These are phyloP conservation scores for Eurystomus glaucurus DNA, from an alignment of 2,797 vertebrate species.

Conservation along the genomic window DNA sequence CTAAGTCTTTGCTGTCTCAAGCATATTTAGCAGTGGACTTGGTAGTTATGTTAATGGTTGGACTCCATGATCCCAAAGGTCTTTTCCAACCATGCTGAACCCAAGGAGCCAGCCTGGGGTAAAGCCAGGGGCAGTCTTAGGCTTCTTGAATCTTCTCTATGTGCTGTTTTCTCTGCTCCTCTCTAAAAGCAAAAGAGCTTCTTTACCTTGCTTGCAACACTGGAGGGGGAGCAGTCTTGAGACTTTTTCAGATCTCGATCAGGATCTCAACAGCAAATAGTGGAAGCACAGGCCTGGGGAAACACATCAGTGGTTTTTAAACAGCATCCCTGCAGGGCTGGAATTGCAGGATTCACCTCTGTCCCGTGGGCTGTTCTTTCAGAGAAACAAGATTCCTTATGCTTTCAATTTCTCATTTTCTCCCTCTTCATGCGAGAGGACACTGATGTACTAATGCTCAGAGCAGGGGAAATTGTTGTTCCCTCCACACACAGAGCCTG, in stretches of 20 bases:
- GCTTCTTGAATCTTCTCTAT: neutral
- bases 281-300: neutral
- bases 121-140: neutral
- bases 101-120: neutral
- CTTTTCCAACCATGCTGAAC: neutral
- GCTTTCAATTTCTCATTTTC: constrained; percentile 20
- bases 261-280: neutral
- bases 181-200: neutral
- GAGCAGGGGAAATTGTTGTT: neutral
- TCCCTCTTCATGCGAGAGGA: neutral
- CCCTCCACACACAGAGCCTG: neutral
- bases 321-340: neutral
- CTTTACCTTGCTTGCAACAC: neutral
- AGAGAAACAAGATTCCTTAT: neutral
- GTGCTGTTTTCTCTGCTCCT: fast-evolving
- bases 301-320: neutral
- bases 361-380: neutral
- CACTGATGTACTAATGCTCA: neutral
- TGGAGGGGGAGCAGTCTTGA: neutral
- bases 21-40: no score
- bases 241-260: neutral
- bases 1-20: neutral
- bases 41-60: no score
- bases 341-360: neutral
- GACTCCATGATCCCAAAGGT: no score